Base-by-base conservation (phyloP, 2,113 vertebrate species). In the Paratilapia polleni region DNA sequence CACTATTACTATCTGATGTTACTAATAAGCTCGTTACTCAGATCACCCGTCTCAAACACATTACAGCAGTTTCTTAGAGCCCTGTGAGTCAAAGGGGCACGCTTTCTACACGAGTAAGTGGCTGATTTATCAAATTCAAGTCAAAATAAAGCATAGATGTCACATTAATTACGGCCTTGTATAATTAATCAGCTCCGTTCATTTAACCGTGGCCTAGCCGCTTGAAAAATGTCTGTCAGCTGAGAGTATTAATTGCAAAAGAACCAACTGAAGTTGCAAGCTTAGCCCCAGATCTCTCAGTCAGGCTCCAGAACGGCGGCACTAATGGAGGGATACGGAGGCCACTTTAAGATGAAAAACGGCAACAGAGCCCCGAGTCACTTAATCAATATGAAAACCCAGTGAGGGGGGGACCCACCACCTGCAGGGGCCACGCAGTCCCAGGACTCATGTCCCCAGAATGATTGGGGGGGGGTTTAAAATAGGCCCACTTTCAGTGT, bases 261-360 rank as follows among this genome's bases (percentile, higher is more conserved):
- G 59, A 89, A 89, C 7, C 52, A 0, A 87, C 13, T 38, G 64
- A 82, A 81, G 78, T 60, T 77, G 28, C 1, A 43, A 43, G 73
- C 62, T 75, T 14, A 77, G 77, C 76, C 3, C 15, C 14, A 22
- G 82, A 73, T 43, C 59, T 36, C 43, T 52, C 60, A 26, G 61
- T 61, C 28, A 22, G 81, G 66, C 89, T 87, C 85, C 12, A 31
- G 78, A 81, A 87, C 19, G 31, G 82, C 78, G 76, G 84, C 63
- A 22, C 90, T 94, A 89, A 93, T 90, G 80, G 86, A 86, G 77
- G 90, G 93, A 90, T 90, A 93, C 57, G 87, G 88, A 87, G 86
- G 82, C 89, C 85, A 92, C 91, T 94, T 95, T 91, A 90, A 90
- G 80, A 95, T 93, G 93, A 95, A 93, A 94, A 95, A 95, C 57